These are phyloP conservation scores for Chaitophorus viminalis DNA, from an alignment of 2,888 invertebrate species.

Conservation along the genomic window DNA sequence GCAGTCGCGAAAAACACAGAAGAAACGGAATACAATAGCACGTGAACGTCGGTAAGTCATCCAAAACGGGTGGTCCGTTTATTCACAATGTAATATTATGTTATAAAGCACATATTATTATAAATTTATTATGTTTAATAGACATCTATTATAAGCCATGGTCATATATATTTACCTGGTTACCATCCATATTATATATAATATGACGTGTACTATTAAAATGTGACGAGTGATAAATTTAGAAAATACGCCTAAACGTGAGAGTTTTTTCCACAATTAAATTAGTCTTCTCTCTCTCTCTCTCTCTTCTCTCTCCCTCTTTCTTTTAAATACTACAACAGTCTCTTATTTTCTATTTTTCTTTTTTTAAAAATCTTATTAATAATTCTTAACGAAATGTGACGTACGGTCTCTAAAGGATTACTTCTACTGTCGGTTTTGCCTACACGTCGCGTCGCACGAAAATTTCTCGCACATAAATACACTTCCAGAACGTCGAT, in stretches of 20 bases:
- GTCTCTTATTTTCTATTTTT: background rate
- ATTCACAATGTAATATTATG: too few species aligned
- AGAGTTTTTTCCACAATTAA: too few species aligned
- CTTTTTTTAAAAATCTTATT: background rate
- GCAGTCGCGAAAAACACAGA: too few species aligned
- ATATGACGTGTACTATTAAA: background rate
- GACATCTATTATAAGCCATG: too few species aligned
- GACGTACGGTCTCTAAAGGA: background rate
- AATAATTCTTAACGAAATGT: background rate
- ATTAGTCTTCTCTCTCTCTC: too few species aligned
- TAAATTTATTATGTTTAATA: too few species aligned
- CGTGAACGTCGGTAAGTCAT: too few species aligned
- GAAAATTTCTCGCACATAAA: background rate
- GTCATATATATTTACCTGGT: background rate
- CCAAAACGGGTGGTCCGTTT: too few species aligned
- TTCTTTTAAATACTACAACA: too few species aligned
- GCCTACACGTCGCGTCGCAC: background rate
- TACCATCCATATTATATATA: background rate
- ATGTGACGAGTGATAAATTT: background rate
- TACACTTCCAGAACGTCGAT: slow-evolving; percentile 35
- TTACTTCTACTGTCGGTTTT: background rate
- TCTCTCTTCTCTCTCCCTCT: too few species aligned
- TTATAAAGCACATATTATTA: too few species aligned
- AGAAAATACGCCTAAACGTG: background rate
- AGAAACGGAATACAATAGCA: too few species aligned